Conservation (phyloP, 1,140 invertebrate genomes). For the Calephelis nemesis region DNA sequence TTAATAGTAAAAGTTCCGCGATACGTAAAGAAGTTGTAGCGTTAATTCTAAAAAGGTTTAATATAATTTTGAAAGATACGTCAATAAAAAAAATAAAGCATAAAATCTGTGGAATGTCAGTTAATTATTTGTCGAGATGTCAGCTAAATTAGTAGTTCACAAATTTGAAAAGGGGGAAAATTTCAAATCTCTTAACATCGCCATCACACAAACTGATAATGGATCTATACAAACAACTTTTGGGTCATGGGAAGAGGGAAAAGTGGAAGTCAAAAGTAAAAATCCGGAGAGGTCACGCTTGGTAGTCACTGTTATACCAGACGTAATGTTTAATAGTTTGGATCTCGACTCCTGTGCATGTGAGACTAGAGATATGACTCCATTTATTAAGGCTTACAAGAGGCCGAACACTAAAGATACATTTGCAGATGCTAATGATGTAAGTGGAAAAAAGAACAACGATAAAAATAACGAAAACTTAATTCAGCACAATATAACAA, state of each 20-base stretch:
- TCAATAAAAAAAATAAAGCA: neutral
- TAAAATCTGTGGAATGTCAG: constrained; percentile 15
- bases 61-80: constrained; percentile 6
- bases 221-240: constrained; percentile 39
- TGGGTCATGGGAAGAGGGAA: constrained; percentile 58
- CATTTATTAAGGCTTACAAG: constrained; percentile 5
- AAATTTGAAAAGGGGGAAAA: constrained; percentile 60
- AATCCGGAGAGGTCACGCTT: constrained; percentile 52
- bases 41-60: constrained; percentile 3
- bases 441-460: neutral
- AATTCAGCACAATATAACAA: neutral
- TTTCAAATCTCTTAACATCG: constrained; percentile 61
- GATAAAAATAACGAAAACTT: neutral
- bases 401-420: neutral
- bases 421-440: neutral
- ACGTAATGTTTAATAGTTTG: constrained; percentile 45
- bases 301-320: constrained; percentile 56
- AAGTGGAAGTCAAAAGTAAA: constrained; percentile 45
- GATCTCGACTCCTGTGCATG: constrained; percentile 60
- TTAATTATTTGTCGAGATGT: constrained; percentile 52
- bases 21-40: no score
- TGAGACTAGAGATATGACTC: constrained; percentile 29
- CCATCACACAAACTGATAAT: constrained; percentile 44
- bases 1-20: no score
- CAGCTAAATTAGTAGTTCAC: constrained; percentile 66